Conservation (phyloP, 1,140 invertebrate genomes). For the Microvelia longipes region DNA sequence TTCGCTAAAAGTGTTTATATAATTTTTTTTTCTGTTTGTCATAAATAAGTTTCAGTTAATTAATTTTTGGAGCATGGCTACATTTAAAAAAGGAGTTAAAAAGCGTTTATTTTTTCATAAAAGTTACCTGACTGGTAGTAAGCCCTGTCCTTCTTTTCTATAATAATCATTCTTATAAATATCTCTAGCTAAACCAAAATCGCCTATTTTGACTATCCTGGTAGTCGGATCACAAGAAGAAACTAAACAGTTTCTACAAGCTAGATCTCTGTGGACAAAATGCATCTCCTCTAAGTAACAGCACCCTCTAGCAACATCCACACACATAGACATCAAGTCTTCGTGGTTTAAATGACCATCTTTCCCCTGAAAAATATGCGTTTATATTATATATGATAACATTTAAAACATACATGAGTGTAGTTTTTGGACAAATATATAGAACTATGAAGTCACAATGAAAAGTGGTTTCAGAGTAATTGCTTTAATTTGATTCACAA, state of each 20-base stretch:
- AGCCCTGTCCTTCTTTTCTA: slow-evolving; percentile 68
- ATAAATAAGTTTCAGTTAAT: no score
- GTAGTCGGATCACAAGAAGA: slow-evolving; percentile 47
- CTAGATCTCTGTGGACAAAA: slow-evolving; percentile 91
- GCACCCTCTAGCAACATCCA: slow-evolving; percentile 87
- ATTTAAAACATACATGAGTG: no score
- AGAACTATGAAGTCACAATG: no score
- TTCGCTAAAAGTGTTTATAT: no score
- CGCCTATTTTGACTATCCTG: slow-evolving; percentile 87
- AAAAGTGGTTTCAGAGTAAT: no score
- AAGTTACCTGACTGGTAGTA: slow-evolving; percentile 39
- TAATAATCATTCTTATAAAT: slow-evolving; percentile 96
- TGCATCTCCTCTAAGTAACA: slow-evolving; percentile 85
- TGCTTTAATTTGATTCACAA: no score
- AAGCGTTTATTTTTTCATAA: no score
- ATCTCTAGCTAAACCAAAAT: slow-evolving; percentile 86
- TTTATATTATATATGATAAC: background rate
- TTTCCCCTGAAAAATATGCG: background rate
- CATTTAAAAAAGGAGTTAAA: no score
- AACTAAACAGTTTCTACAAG: slow-evolving; percentile 84
- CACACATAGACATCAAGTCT: slow-evolving; percentile 79
- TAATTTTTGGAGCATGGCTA: no score
- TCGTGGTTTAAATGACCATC: background rate
- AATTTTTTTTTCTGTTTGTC: no score
- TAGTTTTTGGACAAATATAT: no score